Conservation (phyloP, 2,797 vertebrate species). For the Dipus sagitta region DNA sequence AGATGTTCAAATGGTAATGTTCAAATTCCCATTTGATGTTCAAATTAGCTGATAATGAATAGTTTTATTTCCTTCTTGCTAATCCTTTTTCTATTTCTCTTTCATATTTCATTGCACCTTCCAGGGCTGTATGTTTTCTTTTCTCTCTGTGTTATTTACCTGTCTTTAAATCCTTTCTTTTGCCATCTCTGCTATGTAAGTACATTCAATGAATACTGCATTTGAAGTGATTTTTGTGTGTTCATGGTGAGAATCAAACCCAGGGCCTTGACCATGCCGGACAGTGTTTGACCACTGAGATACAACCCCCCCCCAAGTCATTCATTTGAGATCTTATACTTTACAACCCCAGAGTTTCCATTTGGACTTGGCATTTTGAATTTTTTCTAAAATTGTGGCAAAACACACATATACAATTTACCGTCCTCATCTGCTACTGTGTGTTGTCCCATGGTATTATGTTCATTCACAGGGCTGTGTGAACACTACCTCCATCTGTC, state of each 20-base stretch:
- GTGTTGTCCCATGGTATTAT: neutral
- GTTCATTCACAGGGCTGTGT: neutral
- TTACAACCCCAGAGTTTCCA: neutral
- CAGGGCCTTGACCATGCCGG: rapidly evolving
- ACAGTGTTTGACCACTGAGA: neutral
- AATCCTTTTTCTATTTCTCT: neutral
- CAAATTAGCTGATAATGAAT: neutral
- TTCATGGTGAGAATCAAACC: neutral
- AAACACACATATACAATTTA: neutral
- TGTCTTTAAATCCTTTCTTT: neutral
- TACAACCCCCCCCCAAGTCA: neutral
- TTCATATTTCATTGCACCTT: neutral
- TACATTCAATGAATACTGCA: slow-evolving; percentile 22
- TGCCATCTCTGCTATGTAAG: neutral
- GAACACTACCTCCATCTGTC: neutral
- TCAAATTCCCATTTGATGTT: neutral
- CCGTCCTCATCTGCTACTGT: rapidly evolving
- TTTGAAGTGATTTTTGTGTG: neutral
- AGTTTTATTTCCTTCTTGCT: neutral
- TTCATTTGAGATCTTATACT: neutral
- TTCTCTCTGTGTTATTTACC: neutral
- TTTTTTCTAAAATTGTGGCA: neutral
- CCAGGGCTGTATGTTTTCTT: neutral
- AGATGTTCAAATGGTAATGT: too few species aligned
- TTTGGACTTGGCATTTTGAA: neutral